Base-by-base conservation (phyloP, 2,797 vertebrate species). In the Rhinatrema bivittatum region DNA sequence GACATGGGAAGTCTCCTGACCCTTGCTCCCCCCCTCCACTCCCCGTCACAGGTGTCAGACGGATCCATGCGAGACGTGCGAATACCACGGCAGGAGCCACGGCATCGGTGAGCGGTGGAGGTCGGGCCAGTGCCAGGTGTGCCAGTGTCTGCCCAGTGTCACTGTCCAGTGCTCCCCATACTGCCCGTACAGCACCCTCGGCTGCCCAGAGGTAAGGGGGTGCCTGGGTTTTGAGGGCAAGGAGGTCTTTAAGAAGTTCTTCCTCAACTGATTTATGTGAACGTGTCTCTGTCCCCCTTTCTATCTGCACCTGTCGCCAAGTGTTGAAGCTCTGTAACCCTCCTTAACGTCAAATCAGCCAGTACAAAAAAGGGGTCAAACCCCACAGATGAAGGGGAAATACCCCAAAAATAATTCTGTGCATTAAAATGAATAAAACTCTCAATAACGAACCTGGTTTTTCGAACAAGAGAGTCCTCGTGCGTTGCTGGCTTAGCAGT, bases 31-130 rank as follows among this genome's bases (percentile, higher is more conserved):
- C 1, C 6, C 4, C 7, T 36, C 9, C 4, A 5, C 4, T 6
- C n/a, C n/a, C n/a, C n/a, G n/a, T n/a, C n/a, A n/a, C 46, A 94
- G 92, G 54, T 95, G 91, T 70, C 87, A 82, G 65, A 90, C 87
- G 0, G 60, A 81, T 9, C 76, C 79, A 0, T 94, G 93, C 49
- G 65, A 61, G 16, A 79, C 82, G 13, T 95, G 91, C 36, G 72
- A 78, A 32, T 62, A 84, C 53, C 74, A 68, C 4, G 85, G 84
- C 50, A 76, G 23, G 6, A 30, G 60, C 7, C 70, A 68, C 3
- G 38, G 35, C 0, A 62, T 82, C 0, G 88, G 85, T 1, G 87
- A 91, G 28, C 82, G 84, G 45, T 93, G 94, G 94, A 76, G 52
- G 5, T 62, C 60, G 3, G 79, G 68, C 1, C 70, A 59, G 6